These are phyloP conservation scores for Drosophila kurseongensis DNA, from an alignment of 1,140 invertebrate species.

Conservation along the genomic window DNA sequence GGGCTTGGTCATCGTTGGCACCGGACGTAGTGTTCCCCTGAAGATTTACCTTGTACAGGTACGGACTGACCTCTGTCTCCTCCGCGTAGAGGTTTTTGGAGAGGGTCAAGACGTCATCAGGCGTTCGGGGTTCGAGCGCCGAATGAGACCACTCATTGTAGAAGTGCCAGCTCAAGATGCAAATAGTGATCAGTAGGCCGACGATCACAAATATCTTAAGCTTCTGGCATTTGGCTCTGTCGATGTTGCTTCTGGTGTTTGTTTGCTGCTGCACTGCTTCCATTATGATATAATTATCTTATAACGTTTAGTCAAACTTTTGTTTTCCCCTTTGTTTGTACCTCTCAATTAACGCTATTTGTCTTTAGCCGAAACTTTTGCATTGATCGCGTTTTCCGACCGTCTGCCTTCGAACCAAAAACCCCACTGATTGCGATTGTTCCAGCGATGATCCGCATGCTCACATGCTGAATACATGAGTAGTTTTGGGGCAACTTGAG, in stretches of 20 bases:
- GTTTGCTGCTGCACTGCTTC: slow-evolving; percentile 37
- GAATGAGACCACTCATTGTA: slow-evolving; percentile 57
- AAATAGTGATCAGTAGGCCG: slow-evolving; percentile 62
- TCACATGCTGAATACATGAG: slow-evolving; percentile 28
- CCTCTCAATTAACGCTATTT: slow-evolving; percentile 6
- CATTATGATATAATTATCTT: slow-evolving; percentile 53
- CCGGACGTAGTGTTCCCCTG: slow-evolving; percentile 89
- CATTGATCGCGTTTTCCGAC: slow-evolving; percentile 23
- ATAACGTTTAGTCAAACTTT: slow-evolving; percentile 50
- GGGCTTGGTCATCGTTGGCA: slow-evolving; percentile 88
- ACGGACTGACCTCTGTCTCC: slow-evolving; percentile 59
- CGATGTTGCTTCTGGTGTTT: slow-evolving; percentile 48
- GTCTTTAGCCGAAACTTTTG: slow-evolving; percentile 14
- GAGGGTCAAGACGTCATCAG: slow-evolving; percentile 62
- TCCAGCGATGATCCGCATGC: slow-evolving; percentile 25
- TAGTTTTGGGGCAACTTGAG: neutral
- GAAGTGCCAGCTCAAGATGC: slow-evolving; percentile 76
- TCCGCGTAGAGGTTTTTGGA: slow-evolving; percentile 66
- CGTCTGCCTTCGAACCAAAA: slow-evolving; percentile 19
- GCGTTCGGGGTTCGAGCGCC: slow-evolving; percentile 28
- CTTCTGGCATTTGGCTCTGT: slow-evolving; percentile 74
- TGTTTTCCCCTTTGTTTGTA: slow-evolving; percentile 31
- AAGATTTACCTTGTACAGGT: slow-evolving; percentile 69
- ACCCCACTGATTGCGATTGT: slow-evolving; percentile 30
- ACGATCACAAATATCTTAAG: slow-evolving; percentile 74